A percentile compares a stretch with the other conserved stretches of the same genome.
Conservation (phyloP, 2,888 invertebrate genomes). For the Venusia cambrica region DNA sequence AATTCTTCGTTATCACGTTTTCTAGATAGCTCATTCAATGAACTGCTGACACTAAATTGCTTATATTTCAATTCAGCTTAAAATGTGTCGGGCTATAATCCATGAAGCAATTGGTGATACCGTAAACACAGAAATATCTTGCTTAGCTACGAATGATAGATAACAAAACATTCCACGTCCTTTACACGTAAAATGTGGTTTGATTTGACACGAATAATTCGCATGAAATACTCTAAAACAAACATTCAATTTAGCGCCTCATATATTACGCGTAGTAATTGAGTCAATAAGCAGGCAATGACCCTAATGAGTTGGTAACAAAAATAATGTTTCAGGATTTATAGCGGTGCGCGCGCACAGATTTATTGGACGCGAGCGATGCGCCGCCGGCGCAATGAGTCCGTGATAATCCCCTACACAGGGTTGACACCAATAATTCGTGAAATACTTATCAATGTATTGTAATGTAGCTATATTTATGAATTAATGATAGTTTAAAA, state of each 20-base stretch:
- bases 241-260: constrained; percentile 57
- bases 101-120: too few species aligned
- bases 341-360: constrained; percentile 73
- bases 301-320: constrained; percentile 79
- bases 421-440: constrained; percentile 48
- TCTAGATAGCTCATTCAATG: too few species aligned
- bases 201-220: constrained; percentile 54
- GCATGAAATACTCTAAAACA: constrained; percentile 51
- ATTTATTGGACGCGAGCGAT: constrained; percentile 64
- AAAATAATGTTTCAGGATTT: constrained; percentile 78
- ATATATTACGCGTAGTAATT: constrained; percentile 64
- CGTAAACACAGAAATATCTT: too few species aligned
- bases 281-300: constrained; percentile 78
- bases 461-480: too few species aligned
- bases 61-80: too few species aligned
- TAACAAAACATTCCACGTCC: constrained; percentile 20
- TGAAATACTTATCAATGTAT: too few species aligned
- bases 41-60: too few species aligned
- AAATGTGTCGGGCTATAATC: too few species aligned
- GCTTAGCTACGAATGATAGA: constrained; percentile 25
- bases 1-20: too few species aligned
- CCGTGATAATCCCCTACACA: constrained; percentile 60
- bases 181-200: constrained; percentile 38
- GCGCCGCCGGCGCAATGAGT: constrained; percentile 51
- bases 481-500: too few species aligned